Base-by-base conservation (phyloP, 2,888 invertebrate species). In the Cerastis leucographa region DNA sequence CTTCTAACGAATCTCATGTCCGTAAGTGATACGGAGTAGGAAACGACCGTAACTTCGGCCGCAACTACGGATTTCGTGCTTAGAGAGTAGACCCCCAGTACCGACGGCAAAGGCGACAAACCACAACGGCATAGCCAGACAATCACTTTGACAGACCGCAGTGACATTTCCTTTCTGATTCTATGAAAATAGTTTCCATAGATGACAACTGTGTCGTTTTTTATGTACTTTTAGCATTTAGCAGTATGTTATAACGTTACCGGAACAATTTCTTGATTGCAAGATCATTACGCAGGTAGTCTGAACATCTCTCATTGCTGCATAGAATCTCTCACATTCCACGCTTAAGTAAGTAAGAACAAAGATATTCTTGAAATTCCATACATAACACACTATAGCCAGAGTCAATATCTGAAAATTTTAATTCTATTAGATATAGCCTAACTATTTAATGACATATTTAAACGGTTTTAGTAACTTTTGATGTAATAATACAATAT, bases 261-360 rank as follows among this genome's bases (percentile, higher is more conserved):
- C 40, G 12, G 19, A 59, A 40, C 17, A 11, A 25, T 35, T 46
- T 49, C 46, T 29, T 11, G 22, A 42, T 17, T 40, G 25, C 49
- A 49, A n/a, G 2, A 74, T n/a, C 19, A 69, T 29, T n/a, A 51
- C 61, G 12, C 74, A 71, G 22, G 40, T n/a, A 22, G 42, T 71
- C 29, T 71, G 40, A 29, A 74, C 74, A 29, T 71, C 74, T 19
- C 25, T 74, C 29, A 74, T 49, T 17, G 71, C 29, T 44, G 42
- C 11, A n/a, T 71, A 74, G 42, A 74, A 61, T 9, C 49, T 71
- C n/a, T 74, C 74, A 22, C 71, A 71, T 25, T 74, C 61, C 12
- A 74, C 29, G 42, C 74, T 71, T 49, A 74, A 51, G 7, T 22
- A 29, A 22, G 42, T 51, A 4, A 74, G 29, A 17, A 62, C 12